Percentiles rank a stretch among this genome's conserved stretches.
Evolutionary conservation across 2,888 invertebrate species (phyloP).

Genomic region (Sarcophaga variegata): DNA sequence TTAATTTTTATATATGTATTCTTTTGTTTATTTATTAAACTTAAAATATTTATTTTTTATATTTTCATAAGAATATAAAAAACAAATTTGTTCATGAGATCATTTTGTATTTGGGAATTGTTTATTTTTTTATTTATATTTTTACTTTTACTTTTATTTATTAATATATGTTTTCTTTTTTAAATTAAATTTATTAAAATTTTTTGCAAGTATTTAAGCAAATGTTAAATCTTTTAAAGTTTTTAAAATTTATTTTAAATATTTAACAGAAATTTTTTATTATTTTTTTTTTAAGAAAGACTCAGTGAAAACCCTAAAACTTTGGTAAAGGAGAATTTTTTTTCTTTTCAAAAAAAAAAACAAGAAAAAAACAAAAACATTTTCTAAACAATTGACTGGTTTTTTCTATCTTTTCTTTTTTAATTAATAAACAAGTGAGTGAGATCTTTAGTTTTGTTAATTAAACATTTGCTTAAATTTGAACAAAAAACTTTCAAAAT

Average conservation of each 20-base stretch:
- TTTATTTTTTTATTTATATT: constrained; percentile 73
- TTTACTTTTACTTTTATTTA: constrained; percentile 61
- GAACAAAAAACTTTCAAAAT: constrained; percentile 61
- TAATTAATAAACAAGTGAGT: constrained; percentile 15
- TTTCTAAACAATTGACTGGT: background rate
- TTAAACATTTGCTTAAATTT: constrained; percentile 69
- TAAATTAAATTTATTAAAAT: constrained; percentile 33
- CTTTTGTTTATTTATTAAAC: constrained; percentile 29
- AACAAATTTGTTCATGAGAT: constrained; percentile 78
- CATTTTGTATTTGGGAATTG: constrained; percentile 82
- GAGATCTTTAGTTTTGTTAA: constrained; percentile 59
- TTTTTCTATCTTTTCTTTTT: constrained; percentile 4
- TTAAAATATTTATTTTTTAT: constrained; percentile 57
- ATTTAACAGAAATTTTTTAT: constrained; percentile 40
- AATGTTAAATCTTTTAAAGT: constrained; percentile 33
- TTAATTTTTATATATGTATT: constrained; percentile 42
- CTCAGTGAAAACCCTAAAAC: constrained; percentile 55
- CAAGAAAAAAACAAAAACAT: constrained; percentile 29
- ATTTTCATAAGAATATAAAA: constrained; percentile 53
- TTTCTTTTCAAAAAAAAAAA: constrained; percentile 17
- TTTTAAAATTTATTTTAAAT: constrained; percentile 22
- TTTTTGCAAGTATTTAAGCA: constrained; percentile 44
- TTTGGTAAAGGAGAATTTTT: constrained; percentile 69
- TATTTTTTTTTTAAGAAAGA: constrained; percentile 16
- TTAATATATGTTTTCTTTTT: constrained; percentile 34